Conservation (phyloP, 2,797 vertebrate species). For the Anniella stebbinsi region DNA sequence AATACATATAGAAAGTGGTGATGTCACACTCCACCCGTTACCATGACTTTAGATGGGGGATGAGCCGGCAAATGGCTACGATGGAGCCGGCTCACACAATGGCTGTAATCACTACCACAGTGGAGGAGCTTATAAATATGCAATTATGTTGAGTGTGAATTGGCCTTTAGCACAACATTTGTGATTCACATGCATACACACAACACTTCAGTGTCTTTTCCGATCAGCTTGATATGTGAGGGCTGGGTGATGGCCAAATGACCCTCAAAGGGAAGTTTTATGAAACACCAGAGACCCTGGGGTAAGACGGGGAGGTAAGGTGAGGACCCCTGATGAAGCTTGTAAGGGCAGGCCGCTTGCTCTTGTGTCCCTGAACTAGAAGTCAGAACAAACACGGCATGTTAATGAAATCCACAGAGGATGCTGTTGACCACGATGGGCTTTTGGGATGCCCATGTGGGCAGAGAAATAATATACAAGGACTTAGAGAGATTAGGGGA, state of each 20-base stretch:
- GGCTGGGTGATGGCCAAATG: not conserved
- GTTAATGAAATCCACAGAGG: constrained; percentile 47
- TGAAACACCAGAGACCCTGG: not conserved
- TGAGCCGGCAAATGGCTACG: not conserved
- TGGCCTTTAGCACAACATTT: constrained; percentile 13
- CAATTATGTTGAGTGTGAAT: not conserved
- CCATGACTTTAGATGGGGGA: not conserved
- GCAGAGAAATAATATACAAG: constrained; percentile 58
- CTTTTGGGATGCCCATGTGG: not conserved
- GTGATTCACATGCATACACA: not conserved
- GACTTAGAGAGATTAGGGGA: constrained; percentile 63
- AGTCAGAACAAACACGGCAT: not conserved
- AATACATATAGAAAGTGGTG: constrained; percentile 4
- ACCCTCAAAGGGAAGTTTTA: not conserved
- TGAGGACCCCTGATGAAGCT: not conserved
- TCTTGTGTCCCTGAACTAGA: not conserved
- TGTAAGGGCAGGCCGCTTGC: not conserved
- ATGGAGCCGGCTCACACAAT: not conserved
- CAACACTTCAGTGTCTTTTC: constrained; percentile 14
- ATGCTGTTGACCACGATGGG: not conserved
- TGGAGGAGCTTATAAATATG: constrained; percentile 31
- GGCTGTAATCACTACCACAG: not conserved
- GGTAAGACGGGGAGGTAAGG: constrained; percentile 2
- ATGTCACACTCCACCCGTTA: not conserved
- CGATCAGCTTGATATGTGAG: constrained; percentile 23